Conservation (phyloP, 1,140 invertebrate species). For the Stegodyphus mimosarum region DNA sequence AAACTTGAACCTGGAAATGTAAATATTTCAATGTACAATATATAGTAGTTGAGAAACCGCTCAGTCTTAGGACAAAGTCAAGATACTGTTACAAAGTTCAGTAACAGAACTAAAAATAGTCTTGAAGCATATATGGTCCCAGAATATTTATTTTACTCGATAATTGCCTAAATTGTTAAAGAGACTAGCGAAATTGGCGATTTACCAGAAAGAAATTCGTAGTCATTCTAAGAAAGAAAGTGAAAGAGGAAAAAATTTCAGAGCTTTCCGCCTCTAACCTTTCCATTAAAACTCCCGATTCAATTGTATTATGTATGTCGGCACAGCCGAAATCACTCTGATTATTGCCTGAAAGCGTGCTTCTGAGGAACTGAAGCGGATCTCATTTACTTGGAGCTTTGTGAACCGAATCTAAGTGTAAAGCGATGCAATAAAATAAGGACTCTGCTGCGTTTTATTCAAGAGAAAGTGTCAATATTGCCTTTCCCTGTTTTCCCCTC, state of each 20-base stretch:
- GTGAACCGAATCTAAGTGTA: neutral
- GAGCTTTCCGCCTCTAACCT: neutral
- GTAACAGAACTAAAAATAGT: too few relatives aligned
- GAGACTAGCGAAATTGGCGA: neutral
- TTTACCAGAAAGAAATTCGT: neutral
- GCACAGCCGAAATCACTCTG: neutral
- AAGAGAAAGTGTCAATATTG: neutral
- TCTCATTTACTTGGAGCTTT: neutral
- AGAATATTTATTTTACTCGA: neutral
- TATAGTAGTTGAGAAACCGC: too few relatives aligned
- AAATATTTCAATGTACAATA: too few relatives aligned
- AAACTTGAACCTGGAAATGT: too few relatives aligned
- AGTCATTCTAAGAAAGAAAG: too few relatives aligned
- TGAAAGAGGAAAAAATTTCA: too few relatives aligned
- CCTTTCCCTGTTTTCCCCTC: neutral
- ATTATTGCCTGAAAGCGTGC: neutral
- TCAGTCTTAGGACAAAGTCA: too few relatives aligned
- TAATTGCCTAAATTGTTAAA: neutral
- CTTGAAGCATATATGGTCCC: neutral
- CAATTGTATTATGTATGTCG: neutral
- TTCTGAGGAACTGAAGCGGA: neutral
- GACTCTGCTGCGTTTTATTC: neutral
- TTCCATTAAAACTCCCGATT: neutral
- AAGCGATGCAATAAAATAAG: constrained; percentile 1
- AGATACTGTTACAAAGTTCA: too few relatives aligned